These are phyloP conservation scores for Glyphotaelius pellucidus DNA, from an alignment of 2,888 invertebrate genomes.

Conservation along the genomic window DNA sequence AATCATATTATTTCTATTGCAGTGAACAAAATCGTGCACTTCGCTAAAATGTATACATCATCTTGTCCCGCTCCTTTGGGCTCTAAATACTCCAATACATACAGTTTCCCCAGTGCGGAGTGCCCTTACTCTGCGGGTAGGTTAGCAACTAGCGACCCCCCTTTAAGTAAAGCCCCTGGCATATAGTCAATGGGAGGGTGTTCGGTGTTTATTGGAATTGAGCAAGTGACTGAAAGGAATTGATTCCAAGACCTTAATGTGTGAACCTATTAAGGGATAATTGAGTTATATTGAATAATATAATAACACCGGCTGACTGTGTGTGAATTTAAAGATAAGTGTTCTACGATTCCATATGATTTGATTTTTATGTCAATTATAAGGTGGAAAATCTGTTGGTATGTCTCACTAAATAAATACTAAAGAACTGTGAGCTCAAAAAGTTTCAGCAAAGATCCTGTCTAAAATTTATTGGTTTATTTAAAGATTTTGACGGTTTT, in stretches of 20 bases:
- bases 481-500: no score
- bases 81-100: no score
- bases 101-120: not conserved
- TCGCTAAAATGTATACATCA: not conserved
- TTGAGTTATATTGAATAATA: conserved; percentile 59
- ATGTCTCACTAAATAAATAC: no score
- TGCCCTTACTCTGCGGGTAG: not conserved
- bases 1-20: not conserved
- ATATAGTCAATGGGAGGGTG: not conserved
- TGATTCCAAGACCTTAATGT: conserved; percentile 57
- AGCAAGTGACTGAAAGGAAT: conserved; percentile 55
- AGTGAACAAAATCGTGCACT: not conserved
- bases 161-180: not conserved
- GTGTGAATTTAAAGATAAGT: conserved; percentile 11
- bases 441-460: no score
- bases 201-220: conserved; percentile 50
- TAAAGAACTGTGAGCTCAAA: no score
- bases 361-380: not conserved
- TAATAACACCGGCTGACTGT: conserved; percentile 3
- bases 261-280: conserved; percentile 54
- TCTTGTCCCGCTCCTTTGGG: no score
- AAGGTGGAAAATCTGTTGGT: no score
- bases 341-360: not conserved
- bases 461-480: no score
- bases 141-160: not conserved